These are phyloP conservation scores for Pseudoips prasinana DNA, from an alignment of 2,888 invertebrate genomes.

Conservation along the genomic window DNA sequence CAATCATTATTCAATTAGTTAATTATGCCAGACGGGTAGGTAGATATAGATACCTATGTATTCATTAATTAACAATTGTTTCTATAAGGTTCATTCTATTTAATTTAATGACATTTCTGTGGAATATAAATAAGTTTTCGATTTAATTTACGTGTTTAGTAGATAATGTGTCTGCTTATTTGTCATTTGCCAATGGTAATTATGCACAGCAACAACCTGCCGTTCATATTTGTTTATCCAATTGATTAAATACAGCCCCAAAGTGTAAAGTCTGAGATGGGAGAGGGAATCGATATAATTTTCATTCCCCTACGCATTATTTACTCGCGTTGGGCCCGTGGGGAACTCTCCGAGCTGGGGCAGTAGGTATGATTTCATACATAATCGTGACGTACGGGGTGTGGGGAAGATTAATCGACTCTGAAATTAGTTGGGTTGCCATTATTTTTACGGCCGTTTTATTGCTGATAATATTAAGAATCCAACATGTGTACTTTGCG, in stretches of 20 bases:
- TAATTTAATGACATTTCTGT: no score
- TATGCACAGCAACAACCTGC: no score
- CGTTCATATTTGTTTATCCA: no score
- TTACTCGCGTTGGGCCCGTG: conserved; percentile 18
- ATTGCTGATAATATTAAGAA: conserved; percentile 14
- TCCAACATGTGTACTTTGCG: conserved; percentile 1
- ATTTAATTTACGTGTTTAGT: no score
- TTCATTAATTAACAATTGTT: no score
- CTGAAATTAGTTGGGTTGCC: conserved; percentile 41
- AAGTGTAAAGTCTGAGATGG: conserved; percentile 21
- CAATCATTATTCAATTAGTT: no score
- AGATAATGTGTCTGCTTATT: no score
- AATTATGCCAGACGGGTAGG: no score
- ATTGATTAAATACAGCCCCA: conserved; percentile 41
- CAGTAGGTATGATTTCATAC: conserved; percentile 15
- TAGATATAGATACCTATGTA: no score
- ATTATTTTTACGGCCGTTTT: conserved; percentile 27
- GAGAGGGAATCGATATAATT: conserved; percentile 39
- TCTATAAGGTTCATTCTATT: no score
- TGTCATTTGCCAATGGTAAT: no score
- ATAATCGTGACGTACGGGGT: conserved; percentile 31
- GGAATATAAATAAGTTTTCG: no score
- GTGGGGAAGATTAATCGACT: conserved; percentile 48
- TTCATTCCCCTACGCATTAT: conserved; percentile 39
- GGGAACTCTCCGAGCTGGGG: conserved; percentile 17